Evolutionary conservation across 2,113 vertebrate genomes (phyloP).

Genomic region (Suncus etruscus): DNA sequence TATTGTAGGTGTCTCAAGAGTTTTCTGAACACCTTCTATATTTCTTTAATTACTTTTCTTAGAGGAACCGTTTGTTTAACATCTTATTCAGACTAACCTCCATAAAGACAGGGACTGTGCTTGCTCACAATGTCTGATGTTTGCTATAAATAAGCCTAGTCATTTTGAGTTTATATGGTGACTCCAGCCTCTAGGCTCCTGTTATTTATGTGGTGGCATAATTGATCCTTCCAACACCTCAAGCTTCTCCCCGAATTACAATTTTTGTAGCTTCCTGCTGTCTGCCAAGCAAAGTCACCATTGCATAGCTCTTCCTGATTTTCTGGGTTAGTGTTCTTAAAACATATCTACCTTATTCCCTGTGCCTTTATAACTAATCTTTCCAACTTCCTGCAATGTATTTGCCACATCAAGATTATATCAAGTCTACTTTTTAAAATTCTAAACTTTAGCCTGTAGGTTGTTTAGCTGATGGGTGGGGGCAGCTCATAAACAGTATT

Average conservation of each 20-base stretch:
- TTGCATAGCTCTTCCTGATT: not conserved
- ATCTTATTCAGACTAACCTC: not conserved
- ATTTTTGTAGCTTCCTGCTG: not conserved
- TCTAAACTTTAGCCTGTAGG: not conserved
- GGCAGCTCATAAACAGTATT: no score
- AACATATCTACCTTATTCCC: not conserved
- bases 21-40: not conserved
- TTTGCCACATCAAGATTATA: not conserved
- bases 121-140: not conserved
- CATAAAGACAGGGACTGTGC: not conserved
- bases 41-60: not conserved
- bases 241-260: not conserved
- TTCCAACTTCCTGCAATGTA: not conserved
- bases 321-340: not conserved
- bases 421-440: conserved; percentile 34
- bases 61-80: not conserved
- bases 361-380: not conserved
- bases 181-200: not conserved
- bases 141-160: not conserved
- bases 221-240: not conserved
- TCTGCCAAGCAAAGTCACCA: not conserved
- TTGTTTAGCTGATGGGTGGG: no score
- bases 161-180: not conserved
- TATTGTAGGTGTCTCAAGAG: not conserved
- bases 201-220: not conserved